Base-by-base conservation (phyloP, 2,888 invertebrate genomes). In the Leptarthrus brevirostris region DNA sequence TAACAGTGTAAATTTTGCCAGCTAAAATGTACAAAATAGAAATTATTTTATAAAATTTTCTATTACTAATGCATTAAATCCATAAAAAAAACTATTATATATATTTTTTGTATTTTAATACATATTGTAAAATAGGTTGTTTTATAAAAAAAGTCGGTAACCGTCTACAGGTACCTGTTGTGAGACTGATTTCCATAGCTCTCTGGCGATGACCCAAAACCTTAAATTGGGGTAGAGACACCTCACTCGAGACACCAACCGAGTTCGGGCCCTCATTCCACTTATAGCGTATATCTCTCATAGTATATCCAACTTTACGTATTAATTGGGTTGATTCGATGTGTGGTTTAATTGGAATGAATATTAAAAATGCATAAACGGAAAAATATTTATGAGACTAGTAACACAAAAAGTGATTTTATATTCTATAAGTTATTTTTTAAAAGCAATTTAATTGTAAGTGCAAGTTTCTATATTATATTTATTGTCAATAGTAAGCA, bases 151-250 rank as follows among this genome's bases (percentile, higher is more conserved):
- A 83, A 83, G 82, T 83, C 85, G 85, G 85, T 85, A 83, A 85
- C 85, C 85, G 85, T 85, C 87, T 84, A 87, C 84, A 86, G 87
- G 87, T 94, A 96, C 96, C 96, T 93, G 96, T 96, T 86, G 95
- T 95, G 85, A 96, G 93, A 88, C 94, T 94, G 90, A 96, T 95
- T 89, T 95, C 95, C 93, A 94, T 94, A 84, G 93, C 95, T 86
- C 94, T 93, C 89, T 96, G 96, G 83, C 95, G 93, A 89, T 96
- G 95, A 85, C 96, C 96, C 87, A 96, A 92, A 87, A 96, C 96
- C 91, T 96, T 95, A 92, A 97, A 97, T 90, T 97, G 96, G 87
- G 97, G 96, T 87, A 97, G 92, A 84, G 95, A 95, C 87, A 96
- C 95, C 88, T 96, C 95, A 88, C 93, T 93, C 88, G 95, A 95